Evolutionary conservation across 2,888 invertebrate genomes (phyloP).

Genomic region (Lysandra coridon): DNA sequence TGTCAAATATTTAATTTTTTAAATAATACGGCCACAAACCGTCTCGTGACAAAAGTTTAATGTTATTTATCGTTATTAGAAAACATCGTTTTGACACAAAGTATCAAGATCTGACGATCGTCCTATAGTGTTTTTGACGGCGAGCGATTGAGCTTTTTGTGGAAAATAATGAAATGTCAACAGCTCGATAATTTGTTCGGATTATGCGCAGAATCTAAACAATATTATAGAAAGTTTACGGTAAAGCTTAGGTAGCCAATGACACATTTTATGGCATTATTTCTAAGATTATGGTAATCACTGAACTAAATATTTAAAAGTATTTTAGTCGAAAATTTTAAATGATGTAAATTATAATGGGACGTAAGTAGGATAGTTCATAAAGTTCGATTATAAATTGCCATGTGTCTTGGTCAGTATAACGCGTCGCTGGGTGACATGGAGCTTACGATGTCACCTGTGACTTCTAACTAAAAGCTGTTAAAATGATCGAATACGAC

Average conservation of each 20-base stretch:
- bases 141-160: background rate
- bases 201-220: constrained; percentile 46
- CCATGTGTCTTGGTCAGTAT: no score
- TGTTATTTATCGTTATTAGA: constrained; percentile 22
- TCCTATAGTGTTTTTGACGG: background rate
- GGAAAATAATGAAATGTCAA: constrained; percentile 37
- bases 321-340: background rate
- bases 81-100: constrained; percentile 21
- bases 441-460: no score
- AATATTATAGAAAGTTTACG: constrained; percentile 43
- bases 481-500: background rate
- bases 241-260: constrained; percentile 29
- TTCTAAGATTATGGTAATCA: constrained; percentile 23
- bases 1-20: constrained; percentile 20
- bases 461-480: no score
- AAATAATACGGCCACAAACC: background rate
- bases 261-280: constrained; percentile 11
- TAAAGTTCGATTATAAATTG: no score
- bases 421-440: no score
- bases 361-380: background rate
- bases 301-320: constrained; percentile 10
- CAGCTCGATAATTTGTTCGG: constrained; percentile 41
- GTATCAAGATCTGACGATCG: background rate
- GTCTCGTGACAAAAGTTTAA: background rate
- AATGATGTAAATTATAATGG: background rate